phyloP scores from a whole-genome alignment of 2,797 vertebrate species.

The Buceros bicornis region DNA sequence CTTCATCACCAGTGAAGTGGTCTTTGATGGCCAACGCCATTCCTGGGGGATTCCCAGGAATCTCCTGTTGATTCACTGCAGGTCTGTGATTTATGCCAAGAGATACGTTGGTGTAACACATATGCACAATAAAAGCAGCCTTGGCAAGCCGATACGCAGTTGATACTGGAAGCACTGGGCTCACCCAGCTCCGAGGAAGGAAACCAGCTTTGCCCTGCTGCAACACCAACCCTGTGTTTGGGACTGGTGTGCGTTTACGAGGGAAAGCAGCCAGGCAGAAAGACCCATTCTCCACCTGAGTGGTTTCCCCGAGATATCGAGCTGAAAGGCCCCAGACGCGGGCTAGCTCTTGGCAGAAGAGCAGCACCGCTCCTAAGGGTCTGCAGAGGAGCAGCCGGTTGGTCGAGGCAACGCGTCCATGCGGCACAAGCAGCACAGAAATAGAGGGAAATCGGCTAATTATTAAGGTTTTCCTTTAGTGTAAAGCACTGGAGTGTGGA shows the following conservation, averaged over 20 bases:
- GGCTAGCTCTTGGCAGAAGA: not conserved
- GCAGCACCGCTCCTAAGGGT: not conserved
- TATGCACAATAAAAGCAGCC: not conserved
- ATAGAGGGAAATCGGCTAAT: not conserved
- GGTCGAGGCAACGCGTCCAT: accelerated
- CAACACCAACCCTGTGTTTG: accelerated
- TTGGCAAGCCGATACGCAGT: accelerated
- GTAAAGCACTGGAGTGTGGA: not conserved
- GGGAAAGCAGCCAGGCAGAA: slow-evolving; percentile 1
- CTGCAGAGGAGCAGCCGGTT: accelerated
- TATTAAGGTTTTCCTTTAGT: not conserved
- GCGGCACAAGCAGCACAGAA: not conserved
- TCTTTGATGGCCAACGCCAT: not conserved
- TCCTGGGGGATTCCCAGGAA: not conserved
- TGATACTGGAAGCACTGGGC: not conserved
- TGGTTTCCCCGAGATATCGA: not conserved
- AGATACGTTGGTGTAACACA: not conserved
- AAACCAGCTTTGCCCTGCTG: accelerated
- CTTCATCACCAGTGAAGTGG: not conserved
- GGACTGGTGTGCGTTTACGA: not conserved
- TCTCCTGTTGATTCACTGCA: accelerated
- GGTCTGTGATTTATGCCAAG: not conserved
- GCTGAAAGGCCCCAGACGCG: not conserved
- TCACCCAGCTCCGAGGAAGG: not conserved
- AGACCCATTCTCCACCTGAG: slow-evolving; percentile 3